These are phyloP conservation scores for Burhinus oedicnemus DNA, from an alignment of 2,113 vertebrate species.

Conservation along the genomic window DNA sequence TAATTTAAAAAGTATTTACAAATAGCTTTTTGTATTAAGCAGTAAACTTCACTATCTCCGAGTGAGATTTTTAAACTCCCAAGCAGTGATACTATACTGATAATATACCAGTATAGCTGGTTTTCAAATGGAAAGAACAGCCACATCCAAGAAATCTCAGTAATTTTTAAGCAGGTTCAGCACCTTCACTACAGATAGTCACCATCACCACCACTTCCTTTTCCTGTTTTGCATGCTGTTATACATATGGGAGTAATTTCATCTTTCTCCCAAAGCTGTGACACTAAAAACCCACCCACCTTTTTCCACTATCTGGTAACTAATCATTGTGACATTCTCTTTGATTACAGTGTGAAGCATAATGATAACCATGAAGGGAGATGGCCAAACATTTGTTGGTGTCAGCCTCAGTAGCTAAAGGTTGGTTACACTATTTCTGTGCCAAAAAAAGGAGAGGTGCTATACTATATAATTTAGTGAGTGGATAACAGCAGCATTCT, in stretches of 20 bases:
- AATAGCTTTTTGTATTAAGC: not conserved
- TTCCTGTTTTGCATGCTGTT: not conserved
- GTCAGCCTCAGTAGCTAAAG: not conserved
- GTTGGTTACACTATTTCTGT: not conserved
- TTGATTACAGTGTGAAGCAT: not conserved
- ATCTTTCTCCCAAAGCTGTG: not conserved
- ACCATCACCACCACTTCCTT: not conserved
- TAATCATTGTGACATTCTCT: not conserved
- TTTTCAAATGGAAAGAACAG: not conserved
- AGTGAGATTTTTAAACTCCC: not conserved
- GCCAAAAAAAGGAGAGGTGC: not conserved
- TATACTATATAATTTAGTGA: not conserved
- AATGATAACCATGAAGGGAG: not conserved
- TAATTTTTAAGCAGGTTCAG: not conserved
- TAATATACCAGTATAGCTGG: too few species aligned
- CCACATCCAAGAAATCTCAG: not conserved
- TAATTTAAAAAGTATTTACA: not conserved
- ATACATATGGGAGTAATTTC: not conserved
- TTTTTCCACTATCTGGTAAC: not conserved
- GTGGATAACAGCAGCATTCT: not conserved
- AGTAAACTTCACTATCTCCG: not conserved
- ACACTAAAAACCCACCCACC: not conserved
- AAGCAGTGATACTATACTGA: not conserved
- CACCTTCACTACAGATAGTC: not conserved
- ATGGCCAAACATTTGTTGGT: not conserved